phyloP scores from a whole-genome alignment of 2,797 vertebrate species.

The Pterois miles region DNA sequence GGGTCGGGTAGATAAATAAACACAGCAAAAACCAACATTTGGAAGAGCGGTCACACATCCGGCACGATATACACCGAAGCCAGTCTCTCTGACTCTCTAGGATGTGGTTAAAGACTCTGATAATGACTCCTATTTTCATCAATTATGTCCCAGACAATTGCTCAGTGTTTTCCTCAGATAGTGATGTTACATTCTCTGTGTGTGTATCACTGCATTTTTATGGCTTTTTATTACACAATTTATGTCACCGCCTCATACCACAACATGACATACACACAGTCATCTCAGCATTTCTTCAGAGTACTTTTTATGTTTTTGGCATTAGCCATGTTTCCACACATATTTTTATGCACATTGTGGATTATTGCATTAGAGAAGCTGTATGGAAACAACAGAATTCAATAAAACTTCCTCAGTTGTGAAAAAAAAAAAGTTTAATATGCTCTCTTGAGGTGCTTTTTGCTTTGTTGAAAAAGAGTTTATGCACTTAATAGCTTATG shows the following conservation, averaged over 20 bases:
- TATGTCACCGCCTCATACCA: slow-evolving; percentile 3
- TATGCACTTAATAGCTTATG: background rate
- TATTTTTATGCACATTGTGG: background rate
- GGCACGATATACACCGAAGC: slow-evolving; percentile 43
- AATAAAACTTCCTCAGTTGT: too few species aligned
- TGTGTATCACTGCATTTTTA: slow-evolving; percentile 14
- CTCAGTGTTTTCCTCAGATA: slow-evolving; percentile 32
- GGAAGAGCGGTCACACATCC: slow-evolving; percentile 68
- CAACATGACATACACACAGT: background rate
- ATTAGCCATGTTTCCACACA: background rate
- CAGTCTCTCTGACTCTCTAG: slow-evolving; percentile 41
- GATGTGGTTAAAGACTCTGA: slow-evolving; percentile 69
- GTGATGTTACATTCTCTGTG: slow-evolving; percentile 22
- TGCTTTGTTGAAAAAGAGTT: too few species aligned
- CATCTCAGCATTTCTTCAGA: slow-evolving; percentile 1
- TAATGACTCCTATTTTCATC: slow-evolving; percentile 67
- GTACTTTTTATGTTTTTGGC: background rate
- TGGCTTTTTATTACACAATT: slow-evolving; percentile 5
- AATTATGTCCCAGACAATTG: slow-evolving; percentile 44
- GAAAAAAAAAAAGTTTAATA: too few species aligned
- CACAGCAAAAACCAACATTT: slow-evolving; percentile 76
- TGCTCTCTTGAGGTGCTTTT: background rate
- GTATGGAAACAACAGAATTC: background rate
- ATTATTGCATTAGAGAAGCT: background rate
- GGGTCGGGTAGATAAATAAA: slow-evolving; percentile 78